These are phyloP conservation scores for Bettongia penicillata DNA, from an alignment of 2,113 vertebrate species.

Conservation along the genomic window DNA sequence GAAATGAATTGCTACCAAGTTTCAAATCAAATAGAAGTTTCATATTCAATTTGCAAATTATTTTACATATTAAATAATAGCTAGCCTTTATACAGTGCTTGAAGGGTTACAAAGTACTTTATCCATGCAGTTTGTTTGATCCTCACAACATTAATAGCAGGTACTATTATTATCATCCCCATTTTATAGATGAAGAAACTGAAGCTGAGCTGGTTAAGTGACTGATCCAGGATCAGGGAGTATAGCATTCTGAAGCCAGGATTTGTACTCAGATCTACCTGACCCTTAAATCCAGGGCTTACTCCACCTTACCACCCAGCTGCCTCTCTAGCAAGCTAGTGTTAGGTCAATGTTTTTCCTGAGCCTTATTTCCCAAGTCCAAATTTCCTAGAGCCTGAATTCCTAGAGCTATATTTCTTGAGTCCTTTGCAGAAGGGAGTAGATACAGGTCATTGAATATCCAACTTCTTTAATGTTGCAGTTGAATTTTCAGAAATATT, in stretches of 20 bases:
- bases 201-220: neutral
- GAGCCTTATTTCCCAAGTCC: neutral
- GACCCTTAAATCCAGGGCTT: neutral
- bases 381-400: no score
- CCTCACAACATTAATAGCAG: neutral
- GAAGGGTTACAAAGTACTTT: neutral
- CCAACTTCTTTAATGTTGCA: neutral
- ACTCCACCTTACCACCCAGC: neutral
- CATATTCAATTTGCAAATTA: neutral
- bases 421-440: neutral
- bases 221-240: neutral
- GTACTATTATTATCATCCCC: neutral
- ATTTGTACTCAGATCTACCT: neutral
- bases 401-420: neutral
- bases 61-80: slow-evolving; percentile 3
- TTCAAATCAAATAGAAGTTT: neutral
- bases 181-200: neutral
- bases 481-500: slow-evolving; percentile 19
- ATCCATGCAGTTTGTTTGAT: neutral
- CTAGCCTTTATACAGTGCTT: neutral
- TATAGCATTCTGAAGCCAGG: neutral
- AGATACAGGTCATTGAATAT: neutral
- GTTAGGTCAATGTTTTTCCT: neutral
- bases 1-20: neutral
- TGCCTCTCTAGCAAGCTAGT: neutral